Evolutionary conservation across 1,140 invertebrate species (phyloP).

Genomic region (Anadara kagoshimensis): DNA sequence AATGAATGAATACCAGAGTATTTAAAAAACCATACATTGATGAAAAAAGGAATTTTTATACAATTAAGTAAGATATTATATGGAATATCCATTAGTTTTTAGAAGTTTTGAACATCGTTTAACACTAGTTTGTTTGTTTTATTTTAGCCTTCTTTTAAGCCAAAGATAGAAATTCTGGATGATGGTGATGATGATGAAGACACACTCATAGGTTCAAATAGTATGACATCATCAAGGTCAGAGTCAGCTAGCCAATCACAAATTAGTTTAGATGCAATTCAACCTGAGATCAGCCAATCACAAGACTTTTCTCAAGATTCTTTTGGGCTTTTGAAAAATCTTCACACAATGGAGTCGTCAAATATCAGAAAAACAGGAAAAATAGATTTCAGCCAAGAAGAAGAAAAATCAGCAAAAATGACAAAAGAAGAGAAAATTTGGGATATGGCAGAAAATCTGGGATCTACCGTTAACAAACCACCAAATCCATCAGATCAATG

Average conservation of each 20-base stretch:
- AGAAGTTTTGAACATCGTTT: too few relatives aligned
- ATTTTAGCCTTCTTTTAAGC: constrained; percentile 42
- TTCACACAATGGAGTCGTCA: constrained; percentile 18
- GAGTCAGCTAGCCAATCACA: background rate
- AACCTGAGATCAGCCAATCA: constrained; percentile 5
- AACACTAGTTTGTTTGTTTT: background rate
- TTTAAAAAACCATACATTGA: too few relatives aligned
- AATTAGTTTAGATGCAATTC: constrained; percentile 17
- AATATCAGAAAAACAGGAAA: constrained; percentile 26
- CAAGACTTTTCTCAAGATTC: constrained; percentile 20
- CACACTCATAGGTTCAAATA: background rate
- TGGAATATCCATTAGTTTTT: too few relatives aligned
- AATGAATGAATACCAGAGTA: too few relatives aligned
- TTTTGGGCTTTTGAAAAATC: constrained; percentile 21
- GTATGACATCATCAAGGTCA: background rate
- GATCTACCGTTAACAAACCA: constrained; percentile 4
- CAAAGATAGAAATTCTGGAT: constrained; percentile 53
- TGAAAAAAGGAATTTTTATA: too few relatives aligned
- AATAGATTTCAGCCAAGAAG: constrained; percentile 35
- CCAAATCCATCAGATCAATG: constrained; percentile 4
- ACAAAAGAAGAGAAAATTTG: constrained; percentile 41
- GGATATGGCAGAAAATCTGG: constrained; percentile 42
- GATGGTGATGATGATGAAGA: constrained; percentile 37
- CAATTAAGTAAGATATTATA: too few relatives aligned
- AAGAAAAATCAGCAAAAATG: constrained; percentile 31